phyloP scores from a whole-genome alignment of 2,888 invertebrate species.

The Andrena chrysosceles region DNA sequence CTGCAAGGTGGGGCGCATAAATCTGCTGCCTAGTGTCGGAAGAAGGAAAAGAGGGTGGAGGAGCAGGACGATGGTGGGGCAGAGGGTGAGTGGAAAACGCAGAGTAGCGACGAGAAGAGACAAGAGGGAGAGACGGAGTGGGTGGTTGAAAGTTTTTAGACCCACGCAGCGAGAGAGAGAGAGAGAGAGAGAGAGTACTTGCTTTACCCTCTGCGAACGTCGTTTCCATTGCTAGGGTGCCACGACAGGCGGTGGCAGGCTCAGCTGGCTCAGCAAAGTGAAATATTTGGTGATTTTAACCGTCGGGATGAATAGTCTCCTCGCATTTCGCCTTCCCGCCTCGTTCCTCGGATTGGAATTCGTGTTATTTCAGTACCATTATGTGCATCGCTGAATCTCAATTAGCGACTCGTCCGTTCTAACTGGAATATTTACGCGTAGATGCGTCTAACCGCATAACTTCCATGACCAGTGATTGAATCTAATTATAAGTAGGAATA shows the following conservation, averaged over 20 bases:
- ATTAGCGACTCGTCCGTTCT: constrained; percentile 79
- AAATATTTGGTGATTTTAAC: constrained; percentile 83
- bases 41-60: constrained; percentile 63
- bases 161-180: neutral
- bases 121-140: constrained; percentile 56
- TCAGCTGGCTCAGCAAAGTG: constrained; percentile 79
- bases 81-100: constrained; percentile 46
- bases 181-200: constrained; percentile 42
- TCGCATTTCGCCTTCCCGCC: constrained; percentile 73
- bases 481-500: neutral
- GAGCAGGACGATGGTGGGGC: constrained; percentile 46
- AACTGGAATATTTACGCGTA: constrained; percentile 52
- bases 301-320: constrained; percentile 80
- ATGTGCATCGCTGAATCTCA: constrained; percentile 83
- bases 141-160: constrained; percentile 64
- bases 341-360: constrained; percentile 81
- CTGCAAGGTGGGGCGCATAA: constrained; percentile 84
- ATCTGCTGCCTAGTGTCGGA: constrained; percentile 81
- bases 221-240: constrained; percentile 71
- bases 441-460: constrained; percentile 30
- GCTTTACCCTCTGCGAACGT: constrained; percentile 69
- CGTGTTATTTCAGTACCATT: constrained; percentile 83
- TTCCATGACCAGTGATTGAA: constrained; percentile 26
- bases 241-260: constrained; percentile 74
- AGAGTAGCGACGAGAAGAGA: constrained; percentile 35